phyloP scores from a whole-genome alignment of 1,140 invertebrate species.

The Aricia agestis region DNA sequence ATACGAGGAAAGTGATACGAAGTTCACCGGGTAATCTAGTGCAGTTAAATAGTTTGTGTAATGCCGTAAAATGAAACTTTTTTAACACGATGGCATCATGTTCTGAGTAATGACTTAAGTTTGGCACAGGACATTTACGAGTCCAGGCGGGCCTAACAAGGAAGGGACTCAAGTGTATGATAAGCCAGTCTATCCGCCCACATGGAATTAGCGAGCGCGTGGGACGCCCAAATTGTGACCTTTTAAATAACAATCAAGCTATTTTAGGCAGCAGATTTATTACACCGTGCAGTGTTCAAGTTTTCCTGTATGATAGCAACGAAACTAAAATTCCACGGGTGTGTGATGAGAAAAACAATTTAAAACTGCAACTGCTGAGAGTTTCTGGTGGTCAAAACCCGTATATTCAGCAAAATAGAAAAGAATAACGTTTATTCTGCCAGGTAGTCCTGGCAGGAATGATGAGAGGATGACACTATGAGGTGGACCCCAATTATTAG shows the following conservation, averaged over 20 bases:
- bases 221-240: constrained; percentile 9
- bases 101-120: not conserved
- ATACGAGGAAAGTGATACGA: too few species aligned
- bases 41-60: too few species aligned
- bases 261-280: not conserved
- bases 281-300: not conserved
- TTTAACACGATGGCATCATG: not conserved
- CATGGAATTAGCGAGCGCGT: not conserved
- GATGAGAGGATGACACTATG: too few species aligned
- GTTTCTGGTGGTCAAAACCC: too few species aligned
- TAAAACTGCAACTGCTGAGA: too few species aligned
- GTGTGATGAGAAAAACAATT: not conserved
- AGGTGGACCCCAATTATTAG: too few species aligned
- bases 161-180: not conserved
- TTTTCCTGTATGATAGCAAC: not conserved
- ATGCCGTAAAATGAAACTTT: not conserved
- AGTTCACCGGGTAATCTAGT: too few species aligned
- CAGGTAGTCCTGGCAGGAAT: too few species aligned
- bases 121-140: not conserved
- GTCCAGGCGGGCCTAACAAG: not conserved
- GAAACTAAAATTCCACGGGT: not conserved
- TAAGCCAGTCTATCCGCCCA: constrained; percentile 3
- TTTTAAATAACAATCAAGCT: constrained; percentile 9
- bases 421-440: too few species aligned
- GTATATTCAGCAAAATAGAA: too few species aligned